Evolutionary conservation across 2,797 vertebrate genomes (phyloP), one percentile per base, ranked within the genome.

Genomic region (Allobates femoralis): DNA sequence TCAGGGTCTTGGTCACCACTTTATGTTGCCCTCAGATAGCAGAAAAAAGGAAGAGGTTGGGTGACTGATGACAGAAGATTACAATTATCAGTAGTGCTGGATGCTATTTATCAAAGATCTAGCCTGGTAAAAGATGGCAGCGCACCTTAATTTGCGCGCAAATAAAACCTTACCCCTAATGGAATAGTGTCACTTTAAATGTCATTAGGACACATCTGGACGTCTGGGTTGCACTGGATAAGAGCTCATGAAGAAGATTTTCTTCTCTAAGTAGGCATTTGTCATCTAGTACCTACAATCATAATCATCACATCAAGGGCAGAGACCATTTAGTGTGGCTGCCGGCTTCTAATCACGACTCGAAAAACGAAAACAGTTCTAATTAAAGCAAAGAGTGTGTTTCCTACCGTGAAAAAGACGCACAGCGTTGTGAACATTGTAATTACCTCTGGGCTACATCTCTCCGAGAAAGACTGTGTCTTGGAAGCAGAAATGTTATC

Each of bases 381-480:
- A 26, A 83, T 74, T 74, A 75, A 62, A 75, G 55, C 81, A 67
- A 81, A 67, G 79, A 79, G 32, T 79, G 41, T 56, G 21, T 73
- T 71, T 82, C 56, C 53, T 73, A 34, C 67, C 28, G 51, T 58
- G 32, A 56, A 34, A 71, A 50, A 51, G 71, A 64, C 15, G 56
- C 41, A 64, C 30, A 37, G 21, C 67, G 50, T 85, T 85, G 74
- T 58, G 67, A 74, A 50, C 34, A 75, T 21, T 75, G 34, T 30
- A 76, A 90, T 88, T 84, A 95, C 95, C 89, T 93, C 91, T 87
- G 91, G 77, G 85, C 87, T 90, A 14, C 78, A 64, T 34, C 71
- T 90, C 88, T 88, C 88, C 3, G 89, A 90, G 78, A 88, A 80
- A 0, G 75, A 58, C 60, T 79, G 89, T 32, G 80, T 88, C 89